Base-by-base conservation (phyloP, 1,140 invertebrate species). In the Kradibia gibbosae region DNA sequence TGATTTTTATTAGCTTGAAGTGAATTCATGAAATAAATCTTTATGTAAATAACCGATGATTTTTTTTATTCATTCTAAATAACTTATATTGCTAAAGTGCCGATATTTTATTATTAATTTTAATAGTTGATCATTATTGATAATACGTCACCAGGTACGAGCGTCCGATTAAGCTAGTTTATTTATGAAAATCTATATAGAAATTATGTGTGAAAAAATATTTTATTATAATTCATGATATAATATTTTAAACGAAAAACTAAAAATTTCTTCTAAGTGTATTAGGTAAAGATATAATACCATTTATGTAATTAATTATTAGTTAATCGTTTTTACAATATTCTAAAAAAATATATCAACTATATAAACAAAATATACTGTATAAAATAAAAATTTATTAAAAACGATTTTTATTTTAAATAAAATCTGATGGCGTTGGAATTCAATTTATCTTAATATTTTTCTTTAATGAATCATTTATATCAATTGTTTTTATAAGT, bases 81-180 rank as follows among this genome's bases (percentile, higher is more conserved):
- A 36, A 8, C 20, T n/a, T 39, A n/a, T n/a, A n/a, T 67, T 39
- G 13, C 34, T 67, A 67, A 22, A 39, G 34, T 3, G n/a, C 15
- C 20, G 20, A 39, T 39, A 65, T 39, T 67, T 67, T 67, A 39
- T 67, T 22, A 67, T 67, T 22, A 67, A 67, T 67, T 67, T 22
- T 39, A 67, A 39, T 67, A 22, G 20, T 67, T 67, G 13, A 39
- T 10, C 34, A 20, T 10, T 39, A 39, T 0, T 67, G 20, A 7
- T 67, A 67, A 67, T n/a, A 39, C 20, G 39, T 39, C 20, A 39
- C 11, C 53, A 10, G 25, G 17, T 60, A 60, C 5, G 25, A n/a
- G 17, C 15, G 17, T 39, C 34, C 34, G n/a, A 39, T 1, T 8
- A 39, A 2, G 36, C n/a, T 67, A 67, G 22, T 39, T 65, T 65